Evolutionary conservation across 1,140 invertebrate species (phyloP).

Genomic region (Lasaia peninsularis): DNA sequence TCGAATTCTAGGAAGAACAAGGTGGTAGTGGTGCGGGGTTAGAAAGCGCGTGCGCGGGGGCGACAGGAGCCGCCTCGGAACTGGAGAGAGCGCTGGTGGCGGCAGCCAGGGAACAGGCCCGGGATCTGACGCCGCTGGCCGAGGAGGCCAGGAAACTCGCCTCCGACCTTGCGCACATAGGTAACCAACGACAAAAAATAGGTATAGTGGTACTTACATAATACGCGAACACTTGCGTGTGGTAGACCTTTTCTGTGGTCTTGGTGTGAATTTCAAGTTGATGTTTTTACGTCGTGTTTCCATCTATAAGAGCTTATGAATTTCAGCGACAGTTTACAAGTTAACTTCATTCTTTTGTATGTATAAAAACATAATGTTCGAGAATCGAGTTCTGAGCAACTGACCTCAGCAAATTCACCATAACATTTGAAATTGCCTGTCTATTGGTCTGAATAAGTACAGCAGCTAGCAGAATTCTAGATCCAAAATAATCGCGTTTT

Average conservation of each 20-base stretch:
- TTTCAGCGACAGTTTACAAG: no score
- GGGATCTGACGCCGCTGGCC: constrained; percentile 63
- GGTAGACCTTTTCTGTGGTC: constrained; percentile 1
- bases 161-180: constrained; percentile 70
- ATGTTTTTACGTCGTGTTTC: not conserved
- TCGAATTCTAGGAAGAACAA: constrained; percentile 66
- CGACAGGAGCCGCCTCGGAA: constrained; percentile 57
- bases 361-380: no score
- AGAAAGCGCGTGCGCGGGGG: constrained; percentile 65
- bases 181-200: constrained; percentile 57
- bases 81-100: constrained; percentile 64
- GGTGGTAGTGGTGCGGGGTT: constrained; percentile 58
- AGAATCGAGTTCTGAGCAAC: no score
- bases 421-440: no score
- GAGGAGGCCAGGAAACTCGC: constrained; percentile 68
- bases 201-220: constrained; percentile 46
- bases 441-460: no score
- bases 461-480: no score
- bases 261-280: no score
- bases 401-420: no score
- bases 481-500: no score
- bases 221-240: constrained; percentile 44
- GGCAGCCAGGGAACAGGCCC: constrained; percentile 66
- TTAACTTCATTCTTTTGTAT: no score
- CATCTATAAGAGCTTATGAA: no score